A percentile compares a stretch with the other conserved stretches of the same genome.
Conservation (phyloP, 2,797 vertebrate genomes). For the Carduelis carduelis region DNA sequence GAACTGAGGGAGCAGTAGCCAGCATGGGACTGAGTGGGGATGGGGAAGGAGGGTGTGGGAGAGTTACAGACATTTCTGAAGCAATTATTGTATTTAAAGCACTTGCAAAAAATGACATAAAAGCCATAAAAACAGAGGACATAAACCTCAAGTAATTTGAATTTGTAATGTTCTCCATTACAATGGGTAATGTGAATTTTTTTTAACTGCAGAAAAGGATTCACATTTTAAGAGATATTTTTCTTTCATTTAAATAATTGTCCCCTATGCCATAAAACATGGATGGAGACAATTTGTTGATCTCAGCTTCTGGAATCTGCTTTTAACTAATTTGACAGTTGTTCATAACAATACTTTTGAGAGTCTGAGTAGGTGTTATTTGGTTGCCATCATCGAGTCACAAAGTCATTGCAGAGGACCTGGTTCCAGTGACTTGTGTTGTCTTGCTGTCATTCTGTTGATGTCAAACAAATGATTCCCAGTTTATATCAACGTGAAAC, state of each 20-base stretch:
- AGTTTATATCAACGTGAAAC: not conserved
- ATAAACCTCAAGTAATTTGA: not conserved
- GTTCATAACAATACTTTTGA: not conserved
- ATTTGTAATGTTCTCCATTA: not conserved
- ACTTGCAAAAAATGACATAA: not conserved
- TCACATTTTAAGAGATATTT: not conserved
- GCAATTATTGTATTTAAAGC: not conserved
- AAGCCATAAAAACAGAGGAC: not conserved
- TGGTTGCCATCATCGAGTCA: not conserved
- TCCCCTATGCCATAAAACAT: not conserved
- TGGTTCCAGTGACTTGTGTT: not conserved
- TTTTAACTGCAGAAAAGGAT: not conserved
- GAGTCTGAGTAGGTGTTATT: not conserved
- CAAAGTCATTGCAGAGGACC: not conserved
- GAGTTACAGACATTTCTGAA: not conserved
- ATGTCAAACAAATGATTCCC: not conserved
- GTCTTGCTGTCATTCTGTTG: not conserved
- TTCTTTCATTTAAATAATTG: not conserved
- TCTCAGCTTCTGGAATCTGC: not conserved
- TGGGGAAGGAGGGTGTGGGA: rapidly evolving
- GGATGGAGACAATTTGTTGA: not conserved
- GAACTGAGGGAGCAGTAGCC: not conserved
- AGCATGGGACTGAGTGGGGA: not conserved
- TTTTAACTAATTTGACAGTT: not conserved
- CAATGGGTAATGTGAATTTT: not conserved